phyloP scores from a whole-genome alignment of 2,113 vertebrate genomes.

The Hyla sarda region DNA sequence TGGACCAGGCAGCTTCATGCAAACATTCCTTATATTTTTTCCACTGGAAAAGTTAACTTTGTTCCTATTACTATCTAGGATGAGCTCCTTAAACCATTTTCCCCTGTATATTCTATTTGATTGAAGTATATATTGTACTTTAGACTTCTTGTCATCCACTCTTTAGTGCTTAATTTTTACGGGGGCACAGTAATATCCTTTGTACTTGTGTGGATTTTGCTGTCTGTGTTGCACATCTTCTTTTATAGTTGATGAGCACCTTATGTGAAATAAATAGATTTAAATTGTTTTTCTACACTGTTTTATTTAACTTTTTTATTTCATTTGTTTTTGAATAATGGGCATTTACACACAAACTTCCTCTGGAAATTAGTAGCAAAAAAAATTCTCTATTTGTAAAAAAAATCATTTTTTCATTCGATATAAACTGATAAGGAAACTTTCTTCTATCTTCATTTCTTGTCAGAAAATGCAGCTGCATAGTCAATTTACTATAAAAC shows the following conservation, averaged over 20 bases:
- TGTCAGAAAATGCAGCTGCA: background rate
- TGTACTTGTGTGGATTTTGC: conserved; percentile 4
- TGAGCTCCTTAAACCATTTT: background rate
- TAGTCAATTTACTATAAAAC: background rate
- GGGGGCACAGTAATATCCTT: background rate
- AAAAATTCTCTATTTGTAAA: too few species aligned
- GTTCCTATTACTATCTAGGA: conserved; percentile 17
- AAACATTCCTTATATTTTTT: conserved; percentile 52
- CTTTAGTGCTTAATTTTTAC: conserved; percentile 25
- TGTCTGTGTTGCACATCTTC: conserved; percentile 5
- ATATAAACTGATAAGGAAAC: background rate
- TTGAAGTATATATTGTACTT: conserved; percentile 27
- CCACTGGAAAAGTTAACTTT: conserved; percentile 28
- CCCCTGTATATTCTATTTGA: background rate
- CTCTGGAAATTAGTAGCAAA: background rate
- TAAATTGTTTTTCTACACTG: conserved; percentile 28
- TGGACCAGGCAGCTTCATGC: conserved; percentile 37
- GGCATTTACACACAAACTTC: background rate
- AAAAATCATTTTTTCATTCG: background rate
- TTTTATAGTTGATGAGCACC: conserved; percentile 15
- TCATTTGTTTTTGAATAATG: background rate
- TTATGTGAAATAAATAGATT: conserved; percentile 43
- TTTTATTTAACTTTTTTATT: background rate
- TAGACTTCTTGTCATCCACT: background rate
- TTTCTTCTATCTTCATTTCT: too few species aligned